Base-by-base conservation (phyloP, 2,888 invertebrate genomes). In the Ptilodon capucinus region DNA sequence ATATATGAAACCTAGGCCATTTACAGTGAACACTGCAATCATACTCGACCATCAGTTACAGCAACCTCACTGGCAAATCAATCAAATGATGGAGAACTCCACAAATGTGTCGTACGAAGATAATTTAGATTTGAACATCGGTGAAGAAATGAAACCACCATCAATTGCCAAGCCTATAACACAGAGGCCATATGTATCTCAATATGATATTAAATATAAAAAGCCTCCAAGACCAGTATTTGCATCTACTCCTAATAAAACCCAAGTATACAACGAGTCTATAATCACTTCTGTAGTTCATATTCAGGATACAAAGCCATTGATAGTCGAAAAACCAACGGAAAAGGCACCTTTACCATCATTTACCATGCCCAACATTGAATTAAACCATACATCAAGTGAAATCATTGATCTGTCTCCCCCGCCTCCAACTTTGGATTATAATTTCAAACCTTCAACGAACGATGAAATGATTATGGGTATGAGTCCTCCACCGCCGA, bases 391-490 rank as follows among this genome's bases (percentile, higher is more conserved):
- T 44, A 76, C 86, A 6, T 80, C 84, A 0, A 85, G 77, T 62
- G 88, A 91, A 46, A 91, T 91, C 7, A 79, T 91, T 55, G 85
- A 91, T 54, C 74, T 91, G n/a, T 91, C 91, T 23, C 91, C 91
- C 11, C 91, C 91, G n/a, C 91, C 91, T 6, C 89, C 87, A 6
- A 86, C 84, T 1, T 68, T 83, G 56, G 85, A 88, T 57, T 86
- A 85, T 48, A 88, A 75, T 51, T 88, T 86, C 41, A 89, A 86
- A 46, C 84, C 90, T 11, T 81, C 89, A 9, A 83, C 79, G 8
- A 86, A 84, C 55, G 86, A 89, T 73, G 91, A 91, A 49, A 82
- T 79, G 71, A 91, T 92, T n/a, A 88, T 92, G 89, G 92, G 92
- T 0, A 90, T 92, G 84, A 92, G 86, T 66, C 92, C 92, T 35